Evolutionary conservation across 2,888 invertebrate species (phyloP), one percentile per base, ranked within the genome.

Genomic region (Gastracanthus pulcherrimus): DNA sequence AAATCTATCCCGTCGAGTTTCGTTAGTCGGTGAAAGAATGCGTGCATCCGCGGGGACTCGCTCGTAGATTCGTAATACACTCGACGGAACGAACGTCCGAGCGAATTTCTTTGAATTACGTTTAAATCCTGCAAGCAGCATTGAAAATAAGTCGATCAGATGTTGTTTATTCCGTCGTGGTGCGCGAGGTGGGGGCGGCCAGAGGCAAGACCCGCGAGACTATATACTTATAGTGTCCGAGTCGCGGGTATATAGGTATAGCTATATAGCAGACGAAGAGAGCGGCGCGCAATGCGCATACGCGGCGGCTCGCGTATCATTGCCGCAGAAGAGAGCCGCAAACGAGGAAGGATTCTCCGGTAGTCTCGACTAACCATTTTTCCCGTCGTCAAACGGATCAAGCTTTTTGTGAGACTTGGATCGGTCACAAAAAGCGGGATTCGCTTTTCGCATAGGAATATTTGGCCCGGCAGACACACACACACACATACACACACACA

Each of bases 401-500:
- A 89, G 91, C 91, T 91, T 91, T 91, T 91, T 91, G 91, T 91
- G 91, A 91, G 89, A 91, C 86, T 82, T 89, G 91, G 91, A 91
- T 91, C 91, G 88, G 85, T 91, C 91, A 91, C 91, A 91, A 91
- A 91, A 91, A 91, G 91, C 91, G 88, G 91, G 91, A 91, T 91
- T 91, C 91, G 91, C 91, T 91, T 91, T 91, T 91, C 91, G 91
- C 87, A 89, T 90, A 90, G 91, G 89, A 91, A 90, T 11, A 76
- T 72, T 90, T 90, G 89, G 90, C 88, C 64, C n/a, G 69, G 36
- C 3, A 41, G 23, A 16, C n/a, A 45, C 55, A 48, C 26, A 23
- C 26, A 19, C 55, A 9, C 6, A 55, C 9, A 23, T 23, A 55
- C 26, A 13, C 23, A 55, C n/a, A n/a, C n/a, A n/a, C n/a, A n/a